These are phyloP conservation scores for Ameiurus melas DNA, from an alignment of 2,113 vertebrate species.

Conservation along the genomic window DNA sequence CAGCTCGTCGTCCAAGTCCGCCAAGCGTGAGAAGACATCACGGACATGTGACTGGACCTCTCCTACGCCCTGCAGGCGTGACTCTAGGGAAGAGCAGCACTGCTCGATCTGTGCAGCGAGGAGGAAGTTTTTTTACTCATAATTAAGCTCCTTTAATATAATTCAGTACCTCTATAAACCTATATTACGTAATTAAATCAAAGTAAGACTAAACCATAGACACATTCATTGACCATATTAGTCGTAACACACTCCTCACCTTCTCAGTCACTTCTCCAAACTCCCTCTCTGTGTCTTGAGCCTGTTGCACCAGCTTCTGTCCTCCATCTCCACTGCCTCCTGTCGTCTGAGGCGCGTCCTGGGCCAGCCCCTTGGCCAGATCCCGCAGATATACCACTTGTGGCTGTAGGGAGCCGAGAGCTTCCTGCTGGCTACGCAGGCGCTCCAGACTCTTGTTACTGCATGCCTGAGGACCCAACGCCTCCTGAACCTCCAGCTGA, in stretches of 20 bases:
- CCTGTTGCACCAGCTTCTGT: constrained; percentile 77
- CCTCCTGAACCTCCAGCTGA: constrained; percentile 93
- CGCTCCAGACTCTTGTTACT: constrained; percentile 95
- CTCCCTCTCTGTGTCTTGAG: constrained; percentile 79
- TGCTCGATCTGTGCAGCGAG: constrained; percentile 69
- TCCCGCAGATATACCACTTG: constrained; percentile 91
- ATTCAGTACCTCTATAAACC: not conserved
- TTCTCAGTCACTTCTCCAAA: constrained; percentile 80
- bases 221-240: not conserved
- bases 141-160: not conserved
- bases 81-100: constrained; percentile 84
- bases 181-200: not conserved
- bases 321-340: constrained; percentile 76
- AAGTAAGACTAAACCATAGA: not conserved
- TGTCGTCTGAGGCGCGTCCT: constrained; percentile 80
- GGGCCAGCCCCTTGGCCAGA: constrained; percentile 85
- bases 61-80: constrained; percentile 88
- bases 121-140: not conserved
- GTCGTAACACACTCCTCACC: constrained; percentile 62
- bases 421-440: constrained; percentile 86
- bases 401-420: constrained; percentile 80
- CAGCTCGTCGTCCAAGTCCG: constrained; percentile 92
- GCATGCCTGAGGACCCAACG: constrained; percentile 90
- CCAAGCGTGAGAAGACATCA: constrained; percentile 91
- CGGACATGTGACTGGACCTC: constrained; percentile 87